Evolutionary conservation across 1,140 invertebrate species (phyloP), one percentile per base, ranked within the genome.

Genomic region (Apis cerana): DNA sequence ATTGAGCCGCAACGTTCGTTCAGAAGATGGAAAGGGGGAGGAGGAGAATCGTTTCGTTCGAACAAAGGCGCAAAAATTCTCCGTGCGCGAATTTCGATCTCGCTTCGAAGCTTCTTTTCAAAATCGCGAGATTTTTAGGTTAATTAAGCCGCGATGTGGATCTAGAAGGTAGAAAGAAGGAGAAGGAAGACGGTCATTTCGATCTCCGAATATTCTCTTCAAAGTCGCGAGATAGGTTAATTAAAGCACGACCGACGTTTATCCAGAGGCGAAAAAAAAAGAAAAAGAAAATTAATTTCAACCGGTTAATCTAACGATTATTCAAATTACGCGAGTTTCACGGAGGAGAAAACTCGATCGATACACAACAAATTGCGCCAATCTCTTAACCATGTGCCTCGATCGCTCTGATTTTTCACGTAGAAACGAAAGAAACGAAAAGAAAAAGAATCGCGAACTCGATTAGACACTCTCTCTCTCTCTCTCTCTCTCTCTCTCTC

Each of bases 241-340:
- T 50, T 19, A 69, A 69, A 58, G 9, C 33, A 15, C 17, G 43
- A 69, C 23, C 43, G 1, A 48, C 43, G 21, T 12, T 67, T 13
- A 67, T 48, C 0, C 69, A 54, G 23, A 27, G 27, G 50, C 10
- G 2, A 71, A 33, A 33, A 33, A 68, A 68, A 23, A 23, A 27
- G 1, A 33, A 33, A 33, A 48, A 50, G 19, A 68, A 68, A 23
- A 23, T 12, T 21, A 64, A 75, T 75, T 75, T 59, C 21, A 7
- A 21, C n/a, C 52, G 12, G 70, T 74, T 56, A 43, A 69, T 69
- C 54, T 27, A 23, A 21, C 76, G 76, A 79, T 79, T 70, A 79
- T 79, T 79, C 67, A 70, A 59, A 61, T 69, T 64, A 23, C 50
- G n/a, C 76, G 15, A n/a, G 19, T 70, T 23, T 50, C 54, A 9